Percentiles rank a stretch among this genome's conserved stretches.
These are phyloP conservation scores for Cataglyphis albicans DNA, from an alignment of 2,888 invertebrate species.

Conservation along the genomic window DNA sequence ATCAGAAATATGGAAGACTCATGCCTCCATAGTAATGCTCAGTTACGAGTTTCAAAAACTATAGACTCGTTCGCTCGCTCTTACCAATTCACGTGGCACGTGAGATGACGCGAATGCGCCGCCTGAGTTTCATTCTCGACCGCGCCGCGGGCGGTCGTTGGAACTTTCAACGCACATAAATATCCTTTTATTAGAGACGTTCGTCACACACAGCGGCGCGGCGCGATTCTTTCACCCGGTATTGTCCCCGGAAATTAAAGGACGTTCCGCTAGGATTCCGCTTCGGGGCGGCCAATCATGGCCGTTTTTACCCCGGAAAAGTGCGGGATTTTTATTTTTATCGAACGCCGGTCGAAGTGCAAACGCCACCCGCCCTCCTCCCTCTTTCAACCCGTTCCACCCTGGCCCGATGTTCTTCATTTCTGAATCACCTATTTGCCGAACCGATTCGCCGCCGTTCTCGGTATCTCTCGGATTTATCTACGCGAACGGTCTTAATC, in stretches of 20 bases:
- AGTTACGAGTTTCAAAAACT: conserved; percentile 42
- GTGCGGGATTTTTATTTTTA: conserved; percentile 66
- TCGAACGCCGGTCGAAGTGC: conserved; percentile 42
- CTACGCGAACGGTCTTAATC: conserved; percentile 64
- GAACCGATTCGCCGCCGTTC: conserved; percentile 62
- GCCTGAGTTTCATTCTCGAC: conserved; percentile 32
- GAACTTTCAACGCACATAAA: conserved; percentile 67
- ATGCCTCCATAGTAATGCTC: not conserved
- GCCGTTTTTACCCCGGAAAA: conserved; percentile 63
- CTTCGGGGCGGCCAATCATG: conserved; percentile 41
- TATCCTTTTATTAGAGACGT: conserved; percentile 71
- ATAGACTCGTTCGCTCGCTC: conserved; percentile 40
- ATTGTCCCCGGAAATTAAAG: conserved; percentile 77
- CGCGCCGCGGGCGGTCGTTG: conserved; percentile 31
- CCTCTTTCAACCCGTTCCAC: not conserved
- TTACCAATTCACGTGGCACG: conserved; percentile 10
- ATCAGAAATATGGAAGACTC: conserved; percentile 8
- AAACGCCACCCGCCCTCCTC: not conserved
- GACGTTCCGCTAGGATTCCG: conserved; percentile 60
- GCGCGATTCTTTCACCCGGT: conserved; percentile 58
- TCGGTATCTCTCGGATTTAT: conserved; percentile 69
- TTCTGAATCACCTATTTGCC: conserved; percentile 76
- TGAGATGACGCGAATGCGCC: conserved; percentile 27
- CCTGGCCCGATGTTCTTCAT: conserved; percentile 40
- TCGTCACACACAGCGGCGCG: conserved; percentile 62